Percentiles rank a stretch among this genome's conserved stretches.
Conservation (phyloP, 2,113 vertebrate species). For the Indri indri region DNA sequence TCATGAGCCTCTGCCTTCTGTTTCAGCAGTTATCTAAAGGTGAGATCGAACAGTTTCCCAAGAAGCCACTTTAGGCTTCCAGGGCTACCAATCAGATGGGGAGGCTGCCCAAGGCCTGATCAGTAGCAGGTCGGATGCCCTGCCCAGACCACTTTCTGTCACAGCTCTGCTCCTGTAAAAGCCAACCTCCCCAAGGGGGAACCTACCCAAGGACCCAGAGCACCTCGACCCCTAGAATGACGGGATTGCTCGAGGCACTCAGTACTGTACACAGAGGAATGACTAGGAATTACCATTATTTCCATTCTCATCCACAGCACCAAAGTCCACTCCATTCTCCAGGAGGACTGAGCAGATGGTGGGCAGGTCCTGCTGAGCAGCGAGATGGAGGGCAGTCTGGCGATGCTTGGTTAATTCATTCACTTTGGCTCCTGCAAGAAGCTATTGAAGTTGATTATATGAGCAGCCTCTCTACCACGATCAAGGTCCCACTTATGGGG, state of each 20-base stretch:
- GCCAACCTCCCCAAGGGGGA: too few species aligned
- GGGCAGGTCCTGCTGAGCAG: conserved; percentile 96
- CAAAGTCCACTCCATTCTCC: conserved; percentile 96
- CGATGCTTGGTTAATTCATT: conserved; percentile 98
- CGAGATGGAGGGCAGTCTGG: conserved; percentile 96
- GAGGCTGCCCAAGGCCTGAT: background rate
- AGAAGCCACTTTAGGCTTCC: background rate
- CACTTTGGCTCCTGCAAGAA: conserved; percentile 97
- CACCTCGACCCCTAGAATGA: background rate
- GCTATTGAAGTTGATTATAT: conserved; percentile 81
- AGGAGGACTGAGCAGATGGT: conserved; percentile 97
- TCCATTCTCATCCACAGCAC: conserved; percentile 96
- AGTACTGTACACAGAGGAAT: background rate
- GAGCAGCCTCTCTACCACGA: background rate
- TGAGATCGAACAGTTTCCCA: background rate
- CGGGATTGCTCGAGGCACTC: background rate
- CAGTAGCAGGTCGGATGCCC: background rate
- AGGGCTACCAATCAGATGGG: background rate
- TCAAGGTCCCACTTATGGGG: background rate
- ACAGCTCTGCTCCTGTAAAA: background rate
- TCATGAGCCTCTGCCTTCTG: background rate
- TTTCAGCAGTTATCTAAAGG: background rate
- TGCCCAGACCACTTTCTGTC: background rate
- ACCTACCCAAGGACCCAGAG: background rate
- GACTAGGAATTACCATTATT: conserved; percentile 90